Percentiles rank a stretch among this genome's conserved stretches.
Evolutionary conservation across 2,797 vertebrate genomes (phyloP).

Genomic region (Leuciscus waleckii): DNA sequence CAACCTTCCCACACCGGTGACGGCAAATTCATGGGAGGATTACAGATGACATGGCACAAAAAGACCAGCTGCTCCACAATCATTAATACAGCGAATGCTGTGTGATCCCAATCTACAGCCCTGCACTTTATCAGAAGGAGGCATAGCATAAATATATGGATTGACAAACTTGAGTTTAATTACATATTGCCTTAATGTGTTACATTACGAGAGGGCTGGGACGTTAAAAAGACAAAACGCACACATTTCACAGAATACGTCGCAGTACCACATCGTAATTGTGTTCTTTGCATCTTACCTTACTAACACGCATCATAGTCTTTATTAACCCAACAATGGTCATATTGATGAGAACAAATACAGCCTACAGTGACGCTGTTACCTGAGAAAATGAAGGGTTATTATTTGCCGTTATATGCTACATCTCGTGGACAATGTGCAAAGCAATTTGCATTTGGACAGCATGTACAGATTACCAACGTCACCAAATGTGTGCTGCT

Average conservation of each 20-base stretch:
- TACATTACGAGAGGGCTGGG: slow-evolving; percentile 20
- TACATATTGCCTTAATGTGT: slow-evolving; percentile 34
- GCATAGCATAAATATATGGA: slow-evolving; percentile 27
- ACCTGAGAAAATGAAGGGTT: slow-evolving; percentile 68
- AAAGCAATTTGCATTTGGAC: slow-evolving; percentile 57
- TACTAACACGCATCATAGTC: slow-evolving; percentile 46
- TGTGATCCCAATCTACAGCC: slow-evolving; percentile 23
- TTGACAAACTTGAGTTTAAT: slow-evolving; percentile 42
- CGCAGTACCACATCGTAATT: slow-evolving; percentile 50
- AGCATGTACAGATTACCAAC: slow-evolving; percentile 54
- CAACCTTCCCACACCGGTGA: slow-evolving; percentile 7
- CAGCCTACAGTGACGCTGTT: slow-evolving; percentile 61
- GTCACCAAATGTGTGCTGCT: slow-evolving; percentile 46
- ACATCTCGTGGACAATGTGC: slow-evolving; percentile 61
- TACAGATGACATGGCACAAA: slow-evolving; percentile 45
- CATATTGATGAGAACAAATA: slow-evolving; percentile 56
- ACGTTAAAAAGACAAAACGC: slow-evolving; percentile 51
- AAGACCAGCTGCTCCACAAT: slow-evolving; percentile 35
- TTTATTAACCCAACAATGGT: slow-evolving; percentile 54
- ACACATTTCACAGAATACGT: slow-evolving; percentile 58
- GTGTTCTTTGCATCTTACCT: slow-evolving; percentile 55
- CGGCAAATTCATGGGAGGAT: slow-evolving; percentile 30
- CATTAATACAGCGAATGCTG: slow-evolving; percentile 23
- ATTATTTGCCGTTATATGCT: slow-evolving; percentile 63
- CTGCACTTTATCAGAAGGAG: slow-evolving; percentile 12